Conservation (phyloP, 2,888 invertebrate species). For the Orthosia cruda region DNA sequence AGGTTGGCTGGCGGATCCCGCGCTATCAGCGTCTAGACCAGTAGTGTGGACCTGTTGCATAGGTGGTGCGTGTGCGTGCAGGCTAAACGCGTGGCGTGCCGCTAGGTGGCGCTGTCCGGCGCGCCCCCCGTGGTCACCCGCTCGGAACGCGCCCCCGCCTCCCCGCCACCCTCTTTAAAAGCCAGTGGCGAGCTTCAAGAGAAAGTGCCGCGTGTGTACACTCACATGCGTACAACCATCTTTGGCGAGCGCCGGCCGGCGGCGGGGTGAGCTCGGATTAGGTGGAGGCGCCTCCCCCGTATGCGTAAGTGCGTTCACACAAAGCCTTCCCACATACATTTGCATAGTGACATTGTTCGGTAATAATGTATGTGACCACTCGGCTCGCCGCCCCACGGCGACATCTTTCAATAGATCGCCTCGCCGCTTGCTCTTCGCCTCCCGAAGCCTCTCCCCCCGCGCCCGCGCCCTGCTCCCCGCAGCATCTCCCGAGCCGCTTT, state of each 20-base stretch:
- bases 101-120: slow-evolving; percentile 80
- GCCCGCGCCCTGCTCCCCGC: slow-evolving; percentile 55
- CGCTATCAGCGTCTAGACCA: slow-evolving; percentile 64
- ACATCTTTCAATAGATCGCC: slow-evolving; percentile 89
- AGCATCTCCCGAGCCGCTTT: slow-evolving; percentile 73
- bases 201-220: slow-evolving; percentile 92
- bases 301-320: slow-evolving; percentile 91
- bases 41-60: slow-evolving; percentile 66
- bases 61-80: slow-evolving; percentile 60
- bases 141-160: slow-evolving; percentile 85
- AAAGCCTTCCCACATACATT: slow-evolving; percentile 91
- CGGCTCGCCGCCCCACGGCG: slow-evolving; percentile 84
- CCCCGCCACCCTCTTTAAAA: slow-evolving; percentile 90
- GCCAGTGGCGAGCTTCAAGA: slow-evolving; percentile 93
- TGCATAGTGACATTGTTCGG: slow-evolving; percentile 91
- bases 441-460: slow-evolving; percentile 54
- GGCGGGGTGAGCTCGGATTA: slow-evolving; percentile 88
- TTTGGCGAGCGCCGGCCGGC: slow-evolving; percentile 85
- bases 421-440: slow-evolving; percentile 74
- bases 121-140: slow-evolving; percentile 92
- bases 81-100: slow-evolving; percentile 59
- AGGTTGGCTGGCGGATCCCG: slow-evolving; percentile 27
- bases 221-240: slow-evolving; percentile 91
- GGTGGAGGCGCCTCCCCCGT: slow-evolving; percentile 88
- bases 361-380: slow-evolving; percentile 92